Percentiles rank a stretch among this genome's conserved stretches.
Conservation (phyloP, 2,888 invertebrate genomes). For the Amphipyra berbera region DNA sequence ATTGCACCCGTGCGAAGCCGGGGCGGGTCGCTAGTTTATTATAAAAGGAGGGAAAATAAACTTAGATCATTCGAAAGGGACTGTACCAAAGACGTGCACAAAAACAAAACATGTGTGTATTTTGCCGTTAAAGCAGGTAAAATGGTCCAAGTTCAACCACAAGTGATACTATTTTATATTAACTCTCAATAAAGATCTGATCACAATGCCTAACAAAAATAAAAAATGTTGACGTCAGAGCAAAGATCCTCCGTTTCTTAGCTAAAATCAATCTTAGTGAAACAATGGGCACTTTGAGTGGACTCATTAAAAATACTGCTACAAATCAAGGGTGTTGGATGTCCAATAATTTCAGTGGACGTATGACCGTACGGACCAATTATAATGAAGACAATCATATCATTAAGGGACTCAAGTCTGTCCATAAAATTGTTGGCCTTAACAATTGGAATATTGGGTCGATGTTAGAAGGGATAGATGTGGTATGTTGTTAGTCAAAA, state of each 20-base stretch:
- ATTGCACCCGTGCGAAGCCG: too few relatives aligned
- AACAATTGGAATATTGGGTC: conserved; percentile 71
- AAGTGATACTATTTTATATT: too few relatives aligned
- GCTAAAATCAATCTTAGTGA: conserved; percentile 58
- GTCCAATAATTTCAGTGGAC: conserved; percentile 77
- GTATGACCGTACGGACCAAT: conserved; percentile 83
- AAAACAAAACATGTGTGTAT: too few relatives aligned
- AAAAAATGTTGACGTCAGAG: conserved; percentile 12
- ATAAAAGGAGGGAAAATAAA: too few relatives aligned
- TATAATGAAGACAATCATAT: conserved; percentile 87
- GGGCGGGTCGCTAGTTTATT: too few relatives aligned
- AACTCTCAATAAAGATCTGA: too few relatives aligned
- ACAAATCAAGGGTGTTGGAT: conserved; percentile 71
- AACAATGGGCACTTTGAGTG: conserved; percentile 65
- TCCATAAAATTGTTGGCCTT: conserved; percentile 74
- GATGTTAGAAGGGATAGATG: conserved; percentile 58
- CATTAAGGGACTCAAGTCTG: conserved; percentile 75
- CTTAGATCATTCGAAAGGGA: too few relatives aligned
- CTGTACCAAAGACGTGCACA: too few relatives aligned
- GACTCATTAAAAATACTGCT: conserved; percentile 76
- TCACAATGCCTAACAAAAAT: background rate
- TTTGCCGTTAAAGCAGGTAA: too few relatives aligned
- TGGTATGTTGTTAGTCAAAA: conserved; percentile 30
- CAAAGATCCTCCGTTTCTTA: conserved; percentile 21
- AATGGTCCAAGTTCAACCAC: too few relatives aligned